A percentile compares a stretch with the other conserved stretches of the same genome.
phyloP scores from a whole-genome alignment of 2,797 vertebrate species.

The Sebastes steindachneri region DNA sequence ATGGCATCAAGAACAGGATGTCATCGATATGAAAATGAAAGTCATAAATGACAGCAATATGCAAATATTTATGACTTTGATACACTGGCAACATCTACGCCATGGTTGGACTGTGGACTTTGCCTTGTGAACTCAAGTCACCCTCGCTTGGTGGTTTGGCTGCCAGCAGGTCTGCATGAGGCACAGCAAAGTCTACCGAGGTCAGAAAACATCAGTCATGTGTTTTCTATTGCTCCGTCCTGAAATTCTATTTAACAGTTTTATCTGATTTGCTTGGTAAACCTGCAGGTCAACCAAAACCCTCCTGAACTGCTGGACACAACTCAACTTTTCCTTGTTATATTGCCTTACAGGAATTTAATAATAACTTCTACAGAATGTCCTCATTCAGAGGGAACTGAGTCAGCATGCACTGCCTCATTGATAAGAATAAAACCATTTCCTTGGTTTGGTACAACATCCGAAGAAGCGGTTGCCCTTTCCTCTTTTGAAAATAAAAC shows the following conservation, averaged over 20 bases:
- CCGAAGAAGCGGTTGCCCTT: background rate
- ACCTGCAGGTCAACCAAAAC: background rate
- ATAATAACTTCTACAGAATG: background rate
- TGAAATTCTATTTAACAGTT: background rate
- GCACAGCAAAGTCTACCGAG: background rate
- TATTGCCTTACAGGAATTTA: background rate
- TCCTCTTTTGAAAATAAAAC: background rate
- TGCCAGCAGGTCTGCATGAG: background rate
- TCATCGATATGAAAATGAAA: constrained; percentile 11
- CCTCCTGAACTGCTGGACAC: background rate
- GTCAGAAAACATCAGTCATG: background rate
- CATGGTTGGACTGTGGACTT: constrained; percentile 28
- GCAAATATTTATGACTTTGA: constrained; percentile 23
- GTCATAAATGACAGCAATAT: constrained; percentile 12
- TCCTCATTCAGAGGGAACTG: background rate
- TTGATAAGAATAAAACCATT: background rate
- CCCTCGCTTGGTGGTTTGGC: background rate
- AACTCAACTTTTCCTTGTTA: background rate
- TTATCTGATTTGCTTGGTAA: background rate
- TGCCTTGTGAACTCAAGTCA: background rate
- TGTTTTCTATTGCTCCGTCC: background rate
- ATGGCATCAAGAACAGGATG: background rate
- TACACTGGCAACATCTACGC: background rate
- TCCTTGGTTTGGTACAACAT: background rate
- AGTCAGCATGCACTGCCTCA: background rate